A percentile compares a stretch with the other conserved stretches of the same genome.
These are phyloP conservation scores for Tiliacea aurago DNA, from an alignment of 2,888 invertebrate species.

Conservation along the genomic window DNA sequence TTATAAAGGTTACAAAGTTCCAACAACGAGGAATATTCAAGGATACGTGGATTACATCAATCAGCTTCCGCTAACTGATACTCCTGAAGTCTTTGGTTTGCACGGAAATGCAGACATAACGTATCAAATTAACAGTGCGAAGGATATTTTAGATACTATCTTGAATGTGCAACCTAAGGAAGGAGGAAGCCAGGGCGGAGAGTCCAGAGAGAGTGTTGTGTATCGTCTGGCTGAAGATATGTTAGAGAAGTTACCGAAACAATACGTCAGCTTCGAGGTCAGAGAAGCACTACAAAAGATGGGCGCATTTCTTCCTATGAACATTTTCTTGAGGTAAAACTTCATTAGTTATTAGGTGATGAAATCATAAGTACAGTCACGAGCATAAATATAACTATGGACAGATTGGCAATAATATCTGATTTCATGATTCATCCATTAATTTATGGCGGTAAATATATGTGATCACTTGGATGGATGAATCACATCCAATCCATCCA, in stretches of 20 bases:
- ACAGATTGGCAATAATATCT: background rate
- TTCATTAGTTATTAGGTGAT: background rate
- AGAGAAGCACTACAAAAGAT: constrained; percentile 96
- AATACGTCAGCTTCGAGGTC: constrained; percentile 97
- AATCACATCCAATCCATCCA: too few species aligned
- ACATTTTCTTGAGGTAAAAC: constrained; percentile 95
- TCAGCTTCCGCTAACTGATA: constrained; percentile 95
- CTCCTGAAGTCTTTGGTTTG: constrained; percentile 99
- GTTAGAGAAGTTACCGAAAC: constrained; percentile 94
- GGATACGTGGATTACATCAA: constrained; percentile 97
- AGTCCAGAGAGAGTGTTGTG: constrained; percentile 97
- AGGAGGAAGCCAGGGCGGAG: constrained; percentile 97
- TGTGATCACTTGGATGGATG: too few species aligned
- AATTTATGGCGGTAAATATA: background rate
- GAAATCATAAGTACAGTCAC: background rate
- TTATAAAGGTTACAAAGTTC: constrained; percentile 97
- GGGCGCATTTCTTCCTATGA: constrained; percentile 98
- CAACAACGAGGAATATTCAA: constrained; percentile 94
- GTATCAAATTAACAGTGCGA: constrained; percentile 99
- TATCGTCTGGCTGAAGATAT: constrained; percentile 98
- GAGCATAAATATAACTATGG: background rate
- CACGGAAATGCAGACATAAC: constrained; percentile 99
- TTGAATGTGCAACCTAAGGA: constrained; percentile 99
- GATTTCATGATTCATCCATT: background rate
- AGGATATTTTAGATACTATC: constrained; percentile 98